Percentiles rank a stretch among this genome's conserved stretches.
Evolutionary conservation across 2,888 invertebrate genomes (phyloP).

Genomic region (Lysandra bellargus): DNA sequence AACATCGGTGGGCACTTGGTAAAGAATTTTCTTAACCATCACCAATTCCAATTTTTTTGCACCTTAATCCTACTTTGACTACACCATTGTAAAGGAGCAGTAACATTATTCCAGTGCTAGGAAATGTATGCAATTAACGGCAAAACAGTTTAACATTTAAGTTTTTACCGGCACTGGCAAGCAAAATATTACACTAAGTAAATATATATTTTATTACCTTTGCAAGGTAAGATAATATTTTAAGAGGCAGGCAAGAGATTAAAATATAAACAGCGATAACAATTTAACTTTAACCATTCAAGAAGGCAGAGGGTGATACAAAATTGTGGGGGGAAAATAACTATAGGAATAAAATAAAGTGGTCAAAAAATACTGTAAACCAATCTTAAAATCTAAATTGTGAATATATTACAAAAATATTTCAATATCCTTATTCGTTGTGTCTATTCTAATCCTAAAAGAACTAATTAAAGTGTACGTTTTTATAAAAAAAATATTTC

Average conservation of each 20-base stretch:
- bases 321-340: conserved; percentile 51
- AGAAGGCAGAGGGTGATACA: conserved; percentile 62
- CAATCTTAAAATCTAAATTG: conserved; percentile 56
- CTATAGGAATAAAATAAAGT: conserved; percentile 49
- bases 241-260: conserved; percentile 64
- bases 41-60: conserved; percentile 7
- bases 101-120: conserved; percentile 14
- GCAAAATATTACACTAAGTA: not conserved
- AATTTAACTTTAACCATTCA: conserved; percentile 45
- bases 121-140: not conserved
- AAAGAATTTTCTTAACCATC: conserved; percentile 10
- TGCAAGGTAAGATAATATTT: conserved; percentile 51
- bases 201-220: conserved; percentile 26
- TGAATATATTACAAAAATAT: conserved; percentile 62
- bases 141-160: conserved; percentile 1
- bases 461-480: conserved; percentile 40
- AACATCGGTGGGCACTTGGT: conserved; percentile 12
- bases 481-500: conserved; percentile 30
- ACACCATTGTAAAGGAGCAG: conserved; percentile 20
- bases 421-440: conserved; percentile 62
- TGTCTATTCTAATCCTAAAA: conserved; percentile 46
- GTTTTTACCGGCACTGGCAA: conserved; percentile 20
- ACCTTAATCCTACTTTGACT: conserved; percentile 5
- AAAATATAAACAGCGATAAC: conserved; percentile 45
- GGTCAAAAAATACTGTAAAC: conserved; percentile 62